Percentiles rank a stretch among this genome's conserved stretches.
Evolutionary conservation across 2,113 vertebrate genomes (phyloP).

Genomic region (Ictalurus furcatus): DNA sequence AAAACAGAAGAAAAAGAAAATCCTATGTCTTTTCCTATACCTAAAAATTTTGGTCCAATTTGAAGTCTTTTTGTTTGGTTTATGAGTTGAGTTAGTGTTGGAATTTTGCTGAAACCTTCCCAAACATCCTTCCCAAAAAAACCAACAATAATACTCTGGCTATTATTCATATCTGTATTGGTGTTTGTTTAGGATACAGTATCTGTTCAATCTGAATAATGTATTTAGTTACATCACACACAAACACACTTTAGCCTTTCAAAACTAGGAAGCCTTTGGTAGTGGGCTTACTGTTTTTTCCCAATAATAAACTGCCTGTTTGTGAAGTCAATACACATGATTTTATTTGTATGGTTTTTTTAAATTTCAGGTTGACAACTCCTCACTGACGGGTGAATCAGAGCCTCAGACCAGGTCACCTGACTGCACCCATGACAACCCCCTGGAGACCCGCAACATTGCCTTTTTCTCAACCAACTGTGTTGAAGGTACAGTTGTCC

Average conservation of each 20-base stretch:
- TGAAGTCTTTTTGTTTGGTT: too few relatives aligned
- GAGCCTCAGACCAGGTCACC: constrained; percentile 88
- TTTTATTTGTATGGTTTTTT: neutral
- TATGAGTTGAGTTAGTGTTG: too few relatives aligned
- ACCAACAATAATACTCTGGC: neutral
- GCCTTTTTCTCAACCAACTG: constrained; percentile 93
- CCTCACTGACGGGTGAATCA: constrained; percentile 86
- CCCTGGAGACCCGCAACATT: constrained; percentile 87
- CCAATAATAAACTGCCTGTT: neutral
- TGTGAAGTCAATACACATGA: neutral
- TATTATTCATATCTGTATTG: neutral
- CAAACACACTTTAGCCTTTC: neutral
- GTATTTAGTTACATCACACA: too few relatives aligned
- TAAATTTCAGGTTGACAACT: constrained; percentile 82
- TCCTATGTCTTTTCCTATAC: too few relatives aligned
- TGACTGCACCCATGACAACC: constrained; percentile 89
- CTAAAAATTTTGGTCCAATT: too few relatives aligned
- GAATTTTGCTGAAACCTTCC: neutral
- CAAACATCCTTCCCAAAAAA: too few relatives aligned
- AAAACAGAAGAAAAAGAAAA: too few relatives aligned
- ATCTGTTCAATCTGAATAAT: neutral
- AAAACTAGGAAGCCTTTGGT: neutral
- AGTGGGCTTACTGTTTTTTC: neutral
- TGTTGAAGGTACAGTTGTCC: constrained; percentile 74
- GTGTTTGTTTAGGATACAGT: neutral